A percentile compares a stretch with the other conserved stretches of the same genome.
phyloP scores from a whole-genome alignment of 2,797 vertebrate species.

The Neoniphon sammara region DNA sequence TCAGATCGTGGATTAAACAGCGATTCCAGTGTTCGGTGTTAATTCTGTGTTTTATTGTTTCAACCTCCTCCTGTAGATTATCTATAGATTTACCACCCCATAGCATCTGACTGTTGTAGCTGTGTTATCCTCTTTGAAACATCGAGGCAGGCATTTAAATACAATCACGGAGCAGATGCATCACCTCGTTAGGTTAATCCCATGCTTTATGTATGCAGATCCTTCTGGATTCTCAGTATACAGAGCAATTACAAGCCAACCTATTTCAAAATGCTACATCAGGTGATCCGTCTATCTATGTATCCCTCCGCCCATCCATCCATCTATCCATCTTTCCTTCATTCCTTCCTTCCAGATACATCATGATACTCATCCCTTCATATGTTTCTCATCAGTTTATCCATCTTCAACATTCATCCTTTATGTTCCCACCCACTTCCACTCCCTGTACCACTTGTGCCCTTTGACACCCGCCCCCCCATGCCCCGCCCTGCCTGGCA shows the following conservation, averaged over 20 bases:
- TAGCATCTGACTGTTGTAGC: conserved; percentile 39
- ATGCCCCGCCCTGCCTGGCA: conserved; percentile 21
- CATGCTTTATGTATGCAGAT: conserved; percentile 53
- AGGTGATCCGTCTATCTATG: conserved; percentile 5
- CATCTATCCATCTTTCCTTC: neutral
- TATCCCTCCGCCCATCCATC: neutral
- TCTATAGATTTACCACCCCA: conserved; percentile 57
- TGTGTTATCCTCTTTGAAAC: conserved; percentile 66
- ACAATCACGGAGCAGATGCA: conserved; percentile 69
- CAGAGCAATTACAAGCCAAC: conserved; percentile 58
- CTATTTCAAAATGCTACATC: conserved; percentile 37
- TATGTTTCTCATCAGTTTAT: conserved; percentile 37
- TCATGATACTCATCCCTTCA: conserved; percentile 1
- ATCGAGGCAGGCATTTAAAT: conserved; percentile 59
- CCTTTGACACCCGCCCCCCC: conserved; percentile 28
- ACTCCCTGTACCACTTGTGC: conserved; percentile 34
- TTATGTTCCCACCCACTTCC: conserved; percentile 1
- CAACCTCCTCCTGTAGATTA: conserved; percentile 42
- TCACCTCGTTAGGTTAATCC: conserved; percentile 74
- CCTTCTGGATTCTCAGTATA: conserved; percentile 48
- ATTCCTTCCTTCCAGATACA: neutral
- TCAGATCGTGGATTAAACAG: conserved; percentile 49
- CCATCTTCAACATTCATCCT: conserved; percentile 3
- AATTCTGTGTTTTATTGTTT: conserved; percentile 48
- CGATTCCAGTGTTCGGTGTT: conserved; percentile 33